A percentile compares a stretch with the other conserved stretches of the same genome.
Conservation (phyloP, 2,113 vertebrate species). For the Menidia beryllina region DNA sequence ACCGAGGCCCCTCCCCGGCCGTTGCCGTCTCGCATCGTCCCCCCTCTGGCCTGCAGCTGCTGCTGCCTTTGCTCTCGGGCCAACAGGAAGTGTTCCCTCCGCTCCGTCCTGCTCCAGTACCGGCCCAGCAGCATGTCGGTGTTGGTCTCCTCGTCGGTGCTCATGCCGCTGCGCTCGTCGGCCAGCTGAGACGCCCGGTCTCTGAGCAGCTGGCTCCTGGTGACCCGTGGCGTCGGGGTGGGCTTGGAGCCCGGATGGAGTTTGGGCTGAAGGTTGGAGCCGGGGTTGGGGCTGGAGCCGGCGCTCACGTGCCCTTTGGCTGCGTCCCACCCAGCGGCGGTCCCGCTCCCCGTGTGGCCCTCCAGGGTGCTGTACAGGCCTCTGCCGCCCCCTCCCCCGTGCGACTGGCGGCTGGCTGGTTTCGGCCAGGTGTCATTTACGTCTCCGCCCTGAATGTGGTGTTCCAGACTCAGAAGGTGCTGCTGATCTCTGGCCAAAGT, state of each 20-base stretch:
- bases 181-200: slow-evolving; percentile 77
- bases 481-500: slow-evolving; percentile 54
- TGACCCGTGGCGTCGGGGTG: slow-evolving; percentile 49
- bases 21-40: slow-evolving; percentile 27
- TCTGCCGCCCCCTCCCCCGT: slow-evolving; percentile 50
- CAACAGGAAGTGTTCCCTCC: slow-evolving; percentile 78
- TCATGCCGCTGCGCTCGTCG: slow-evolving; percentile 79
- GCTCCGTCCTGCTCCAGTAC: slow-evolving; percentile 82
- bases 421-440: slow-evolving; percentile 85
- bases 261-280: slow-evolving; percentile 45
- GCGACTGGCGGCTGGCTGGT: slow-evolving; percentile 69
- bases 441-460: slow-evolving; percentile 72
- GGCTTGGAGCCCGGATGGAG: slow-evolving; percentile 47
- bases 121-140: slow-evolving; percentile 76
- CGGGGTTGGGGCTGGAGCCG: slow-evolving; percentile 36
- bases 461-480: slow-evolving; percentile 65
- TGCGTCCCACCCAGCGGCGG: slow-evolving; percentile 32
- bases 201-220: slow-evolving; percentile 79
- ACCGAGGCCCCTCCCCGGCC: slow-evolving; percentile 38
- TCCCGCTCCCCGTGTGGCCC: slow-evolving; percentile 55
- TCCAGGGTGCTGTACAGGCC: slow-evolving; percentile 81
- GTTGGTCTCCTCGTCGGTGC: slow-evolving; percentile 80
- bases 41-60: slow-evolving; percentile 59
- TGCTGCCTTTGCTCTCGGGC: slow-evolving; percentile 79
- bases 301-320: slow-evolving; percentile 46